Evolutionary conservation across 1,140 invertebrate species (phyloP), one percentile per base, ranked within the genome.

Genomic region (Onthophagus taurus): DNA sequence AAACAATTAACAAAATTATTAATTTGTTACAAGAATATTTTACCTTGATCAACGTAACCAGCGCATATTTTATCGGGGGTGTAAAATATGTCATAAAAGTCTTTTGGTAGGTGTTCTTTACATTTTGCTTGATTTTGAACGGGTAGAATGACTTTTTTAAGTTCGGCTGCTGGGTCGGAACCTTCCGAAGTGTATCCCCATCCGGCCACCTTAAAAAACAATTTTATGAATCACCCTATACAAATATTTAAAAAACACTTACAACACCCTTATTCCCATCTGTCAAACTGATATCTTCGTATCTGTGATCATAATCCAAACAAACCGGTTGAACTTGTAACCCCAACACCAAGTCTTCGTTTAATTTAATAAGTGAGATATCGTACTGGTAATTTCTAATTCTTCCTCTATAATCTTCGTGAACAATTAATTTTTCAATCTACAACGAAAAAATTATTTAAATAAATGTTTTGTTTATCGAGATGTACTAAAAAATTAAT

Each of bases 251-350:
- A 8, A 31, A 11, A n/a, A 19, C 12, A 41, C 21, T 26, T 17
- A 41, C 21, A 14, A 29, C 38, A 5, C 0, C 38, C 12, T 0
- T 41, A 3, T 14, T 17, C 3, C 11, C 13, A 6, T 41, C 21
- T 26, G 11, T 17, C 11, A 41, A 29, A 16, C 23, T 21, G 0
- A 8, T 6, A 4, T 48, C 48, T 19, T 70, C 63, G 41, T 66
- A 63, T 2, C 47, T 33, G 2, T 61, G 52, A 33, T 64, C 57
- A 49, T 70, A 72, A 39, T 68, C 61, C 9, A 72, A 11, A 45
- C 67, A 71, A 5, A 70, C 60, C 0, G 69, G 66, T 2, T 57
- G 45, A 0, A 72, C 59, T 31, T 54, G 55, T 0, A 54, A 44
- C 18, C 58, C 51, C 29, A 67, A 60, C 0, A 53, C 49, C 9